phyloP scores from a whole-genome alignment of 1,140 invertebrate species.

The Cotesia glomerata region DNA sequence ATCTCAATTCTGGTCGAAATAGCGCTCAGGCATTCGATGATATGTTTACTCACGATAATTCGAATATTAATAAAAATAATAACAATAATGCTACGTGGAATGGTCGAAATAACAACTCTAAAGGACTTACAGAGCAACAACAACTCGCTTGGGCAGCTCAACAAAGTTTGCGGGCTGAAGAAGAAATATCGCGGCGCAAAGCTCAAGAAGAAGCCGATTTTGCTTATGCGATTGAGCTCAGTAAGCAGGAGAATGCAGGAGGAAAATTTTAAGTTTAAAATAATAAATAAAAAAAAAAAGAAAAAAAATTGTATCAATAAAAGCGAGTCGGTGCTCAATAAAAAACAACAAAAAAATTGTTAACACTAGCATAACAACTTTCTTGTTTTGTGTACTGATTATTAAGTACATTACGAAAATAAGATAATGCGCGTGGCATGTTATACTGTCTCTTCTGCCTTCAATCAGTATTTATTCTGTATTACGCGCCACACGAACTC shows the following conservation, averaged over 20 bases:
- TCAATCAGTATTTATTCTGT: constrained; percentile 40
- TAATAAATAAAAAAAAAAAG: constrained; percentile 1
- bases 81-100: constrained; percentile 48
- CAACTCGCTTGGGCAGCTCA: constrained; percentile 52
- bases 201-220: constrained; percentile 52
- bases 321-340: constrained; percentile 28
- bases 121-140: constrained; percentile 44
- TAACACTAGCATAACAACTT: constrained; percentile 34
- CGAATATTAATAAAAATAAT: constrained; percentile 38
- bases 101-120: neutral
- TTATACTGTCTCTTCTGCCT: constrained; percentile 34
- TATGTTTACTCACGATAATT: constrained; percentile 32
- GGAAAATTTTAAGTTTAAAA: constrained; percentile 35
- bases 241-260: constrained; percentile 45
- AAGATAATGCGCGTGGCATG: constrained; percentile 23
- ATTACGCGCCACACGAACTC: neutral
- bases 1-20: constrained; percentile 31
- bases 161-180: constrained; percentile 50
- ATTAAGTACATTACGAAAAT: constrained; percentile 25
- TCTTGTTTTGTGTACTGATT: constrained; percentile 23
- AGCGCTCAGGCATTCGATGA: constrained; percentile 37
- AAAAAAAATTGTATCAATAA: constrained; percentile 21
- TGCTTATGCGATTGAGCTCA: constrained; percentile 51
- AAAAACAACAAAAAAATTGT: constrained; percentile 30
- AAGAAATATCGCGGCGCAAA: constrained; percentile 52